These are phyloP conservation scores for Apodemia zela DNA, from an alignment of 2,888 invertebrate genomes.

Conservation along the genomic window DNA sequence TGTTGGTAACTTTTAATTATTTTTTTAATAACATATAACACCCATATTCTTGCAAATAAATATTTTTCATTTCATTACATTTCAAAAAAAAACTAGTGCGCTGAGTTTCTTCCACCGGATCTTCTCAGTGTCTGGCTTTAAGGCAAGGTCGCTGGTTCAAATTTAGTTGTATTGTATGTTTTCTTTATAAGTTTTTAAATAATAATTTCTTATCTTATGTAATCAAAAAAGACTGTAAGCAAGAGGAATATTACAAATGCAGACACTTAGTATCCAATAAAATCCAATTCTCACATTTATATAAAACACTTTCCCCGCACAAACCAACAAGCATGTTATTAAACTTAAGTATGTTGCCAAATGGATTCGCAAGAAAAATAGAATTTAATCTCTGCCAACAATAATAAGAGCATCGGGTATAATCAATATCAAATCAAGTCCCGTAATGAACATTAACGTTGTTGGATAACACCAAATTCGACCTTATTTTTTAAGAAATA, in stretches of 20 bases:
- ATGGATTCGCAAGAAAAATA: conserved; percentile 31
- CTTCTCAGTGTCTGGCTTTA: too few relatives aligned
- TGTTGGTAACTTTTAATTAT: too few relatives aligned
- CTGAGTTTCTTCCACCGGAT: too few relatives aligned
- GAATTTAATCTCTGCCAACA: conserved; percentile 27
- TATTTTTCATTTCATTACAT: too few relatives aligned
- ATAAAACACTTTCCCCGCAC: background rate
- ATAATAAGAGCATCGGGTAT: conserved; percentile 28
- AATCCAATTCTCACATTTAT: conserved; percentile 1
- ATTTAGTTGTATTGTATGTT: too few relatives aligned
- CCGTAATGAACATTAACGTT: conserved; percentile 19
- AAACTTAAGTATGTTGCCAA: conserved; percentile 17
- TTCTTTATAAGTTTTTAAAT: too few relatives aligned
- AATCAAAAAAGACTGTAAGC: too few relatives aligned
- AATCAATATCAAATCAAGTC: conserved; percentile 30
- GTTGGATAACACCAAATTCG: conserved; percentile 22
- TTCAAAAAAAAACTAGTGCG: too few relatives aligned
- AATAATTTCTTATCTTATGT: too few relatives aligned
- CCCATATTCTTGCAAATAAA: too few relatives aligned
- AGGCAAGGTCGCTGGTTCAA: too few relatives aligned
- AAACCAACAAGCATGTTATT: conserved; percentile 14
- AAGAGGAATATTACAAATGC: background rate
- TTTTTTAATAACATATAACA: too few relatives aligned
- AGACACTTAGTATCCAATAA: background rate
- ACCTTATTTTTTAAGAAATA: conserved; percentile 21